Percentiles rank a stretch among this genome's conserved stretches.
Evolutionary conservation across 2,797 vertebrate genomes (phyloP).

Genomic region (Erpetoichthys calabaricus): DNA sequence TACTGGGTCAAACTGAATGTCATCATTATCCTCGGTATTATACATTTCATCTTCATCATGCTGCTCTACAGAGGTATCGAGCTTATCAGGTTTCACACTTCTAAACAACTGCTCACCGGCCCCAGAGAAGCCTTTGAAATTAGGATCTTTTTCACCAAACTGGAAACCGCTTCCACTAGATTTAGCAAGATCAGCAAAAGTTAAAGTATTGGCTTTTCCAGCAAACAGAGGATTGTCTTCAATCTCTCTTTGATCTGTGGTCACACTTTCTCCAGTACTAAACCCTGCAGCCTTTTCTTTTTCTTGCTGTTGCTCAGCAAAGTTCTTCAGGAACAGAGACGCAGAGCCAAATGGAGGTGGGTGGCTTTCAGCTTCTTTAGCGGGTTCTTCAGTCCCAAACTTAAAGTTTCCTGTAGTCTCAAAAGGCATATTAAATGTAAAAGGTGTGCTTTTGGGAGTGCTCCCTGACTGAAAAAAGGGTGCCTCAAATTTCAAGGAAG

Average conservation of each 20-base stretch:
- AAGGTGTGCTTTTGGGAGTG: conserved; percentile 47
- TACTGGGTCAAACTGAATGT: conserved; percentile 97
- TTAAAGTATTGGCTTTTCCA: conserved; percentile 49
- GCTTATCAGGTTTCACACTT: conserved; percentile 37
- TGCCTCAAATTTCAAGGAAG: conserved; percentile 60
- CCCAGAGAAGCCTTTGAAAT: conserved; percentile 75
- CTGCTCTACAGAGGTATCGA: conserved; percentile 41
- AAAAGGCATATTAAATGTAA: conserved; percentile 61
- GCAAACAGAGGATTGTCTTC: conserved; percentile 52
- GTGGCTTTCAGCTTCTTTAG: conserved; percentile 29
- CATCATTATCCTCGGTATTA: conserved; percentile 85
- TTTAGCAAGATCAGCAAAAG: conserved; percentile 81
- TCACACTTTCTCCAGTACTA: conserved; percentile 9
- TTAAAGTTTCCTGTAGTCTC: conserved; percentile 54
- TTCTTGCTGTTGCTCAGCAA: conserved; percentile 57
- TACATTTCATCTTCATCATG: conserved; percentile 82
- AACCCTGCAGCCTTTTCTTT: conserved; percentile 35
- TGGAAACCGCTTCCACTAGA: conserved; percentile 54
- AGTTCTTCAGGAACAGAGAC: conserved; percentile 46
- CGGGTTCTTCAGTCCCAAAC: conserved; percentile 70
- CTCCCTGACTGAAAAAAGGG: conserved; percentile 38
- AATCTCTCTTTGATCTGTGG: conserved; percentile 7
- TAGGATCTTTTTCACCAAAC: conserved; percentile 67
- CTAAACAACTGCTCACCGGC: conserved; percentile 76
- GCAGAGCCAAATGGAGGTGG: conserved; percentile 30